Conservation (phyloP, 2,888 invertebrate species). For the Pandemis cinnamomeana region DNA sequence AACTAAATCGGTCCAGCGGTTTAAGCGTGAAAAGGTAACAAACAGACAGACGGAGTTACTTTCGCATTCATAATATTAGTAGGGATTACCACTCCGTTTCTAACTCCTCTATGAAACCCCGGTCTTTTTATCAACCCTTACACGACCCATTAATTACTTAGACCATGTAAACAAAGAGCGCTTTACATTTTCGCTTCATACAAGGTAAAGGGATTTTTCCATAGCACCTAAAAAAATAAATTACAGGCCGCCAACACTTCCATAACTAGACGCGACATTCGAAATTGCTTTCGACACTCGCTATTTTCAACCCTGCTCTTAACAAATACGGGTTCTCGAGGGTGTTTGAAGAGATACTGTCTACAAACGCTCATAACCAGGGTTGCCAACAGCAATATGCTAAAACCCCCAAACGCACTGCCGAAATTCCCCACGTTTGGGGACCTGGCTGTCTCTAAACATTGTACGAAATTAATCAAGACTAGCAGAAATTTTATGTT, state of each 20-base stretch:
- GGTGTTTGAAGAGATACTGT: constrained; percentile 31
- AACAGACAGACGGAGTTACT: too few species aligned
- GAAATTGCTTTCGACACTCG: neutral
- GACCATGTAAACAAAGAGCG: constrained; percentile 15
- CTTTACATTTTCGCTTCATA: constrained; percentile 7
- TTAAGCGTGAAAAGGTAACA: too few species aligned
- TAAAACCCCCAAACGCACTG: too few species aligned
- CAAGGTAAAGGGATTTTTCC: constrained; percentile 23
- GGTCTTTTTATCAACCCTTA: neutral
- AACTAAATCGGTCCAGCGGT: too few species aligned
- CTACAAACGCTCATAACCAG: constrained; percentile 22
- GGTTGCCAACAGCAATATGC: too few species aligned
- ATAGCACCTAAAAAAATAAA: constrained; percentile 31
- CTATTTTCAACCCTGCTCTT: constrained; percentile 9
- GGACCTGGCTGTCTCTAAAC: too few species aligned
- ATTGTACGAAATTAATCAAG: too few species aligned
- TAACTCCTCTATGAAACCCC: neutral
- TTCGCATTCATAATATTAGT: too few species aligned
- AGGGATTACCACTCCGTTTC: too few species aligned
- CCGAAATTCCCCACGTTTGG: too few species aligned
- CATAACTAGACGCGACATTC: constrained; percentile 20
- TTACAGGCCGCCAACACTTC: constrained; percentile 8
- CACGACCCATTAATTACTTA: constrained; percentile 22
- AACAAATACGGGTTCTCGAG: constrained; percentile 2
- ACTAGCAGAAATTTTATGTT: too few species aligned